A percentile compares a stretch with the other conserved stretches of the same genome.
Evolutionary conservation across 2,797 vertebrate genomes (phyloP).

Genomic region (Urocyon cinereoargenteus): DNA sequence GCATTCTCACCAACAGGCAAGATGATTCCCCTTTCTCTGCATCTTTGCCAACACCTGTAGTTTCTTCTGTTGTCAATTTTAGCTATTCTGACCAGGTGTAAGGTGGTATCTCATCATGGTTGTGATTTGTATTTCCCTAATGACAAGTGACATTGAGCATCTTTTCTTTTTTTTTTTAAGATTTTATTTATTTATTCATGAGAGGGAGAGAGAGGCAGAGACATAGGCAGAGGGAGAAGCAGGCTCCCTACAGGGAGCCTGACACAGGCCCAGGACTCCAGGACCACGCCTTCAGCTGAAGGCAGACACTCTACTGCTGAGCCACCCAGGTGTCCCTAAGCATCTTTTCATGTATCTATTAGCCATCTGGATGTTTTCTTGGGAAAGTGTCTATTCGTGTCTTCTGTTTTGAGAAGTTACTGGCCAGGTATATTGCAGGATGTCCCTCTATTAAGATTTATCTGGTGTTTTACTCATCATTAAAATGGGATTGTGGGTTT

Average conservation of each 20-base stretch:
- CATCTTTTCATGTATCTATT: not conserved
- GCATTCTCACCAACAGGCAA: not conserved
- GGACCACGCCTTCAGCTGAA: too few relatives aligned
- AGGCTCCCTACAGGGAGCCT: too few relatives aligned
- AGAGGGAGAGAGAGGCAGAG: too few relatives aligned
- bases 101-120: not conserved
- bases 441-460: not conserved
- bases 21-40: not conserved
- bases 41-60: not conserved
- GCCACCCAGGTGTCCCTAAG: not conserved
- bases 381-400: not conserved
- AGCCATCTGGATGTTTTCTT: not conserved
- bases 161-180: not conserved
- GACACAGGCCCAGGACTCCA: too few relatives aligned
- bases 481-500: not conserved
- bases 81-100: not conserved
- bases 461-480: not conserved
- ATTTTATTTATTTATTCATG: too few relatives aligned
- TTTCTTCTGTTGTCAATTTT: not conserved
- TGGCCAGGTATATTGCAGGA: not conserved
- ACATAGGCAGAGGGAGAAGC: too few relatives aligned
- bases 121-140: not conserved
- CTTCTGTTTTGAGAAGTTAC: not conserved
- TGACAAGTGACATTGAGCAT: not conserved
- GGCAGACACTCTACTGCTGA: too few relatives aligned